Base-by-base conservation (phyloP, 2,113 vertebrate genomes). In the Aspiorhynchus laticeps region DNA sequence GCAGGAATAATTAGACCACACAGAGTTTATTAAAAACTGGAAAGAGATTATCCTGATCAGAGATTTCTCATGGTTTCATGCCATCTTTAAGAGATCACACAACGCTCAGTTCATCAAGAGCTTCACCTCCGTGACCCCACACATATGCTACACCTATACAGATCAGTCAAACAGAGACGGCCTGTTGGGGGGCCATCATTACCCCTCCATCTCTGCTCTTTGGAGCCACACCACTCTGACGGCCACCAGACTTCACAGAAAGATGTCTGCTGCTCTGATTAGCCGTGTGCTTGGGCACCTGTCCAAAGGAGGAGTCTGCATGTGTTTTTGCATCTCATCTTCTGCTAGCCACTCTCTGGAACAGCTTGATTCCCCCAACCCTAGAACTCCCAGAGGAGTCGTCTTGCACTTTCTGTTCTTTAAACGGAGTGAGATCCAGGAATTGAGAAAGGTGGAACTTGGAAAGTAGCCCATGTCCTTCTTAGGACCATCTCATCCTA, bases 251-350 rank as follows among this genome's bases (percentile, higher is more conserved):
- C 89, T 85, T 91, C 87, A 73, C 75, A 87, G 67, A 87, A 86
- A 81, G 87, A 86, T 28, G 90, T 89, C 91, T 87, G 86, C 87
- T 80, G 65, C 88, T 88, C 19, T 65, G 86, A 90, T 84, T 33
- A 87, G 90, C 91, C 85, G 87, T 77, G 79, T 87, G 83, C 75
- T 79, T 33, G 82, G 90, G 90, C 89, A 84, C 76, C 19, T 80
- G 85, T 90, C 87, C 88, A 92, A 90, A 36, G 83, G 86, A 73
- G 87, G 85, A 86, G 80, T 5, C 83, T 71, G 81, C 77, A 85
- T 91, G 89, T 80, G 88, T 88, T 85, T 91, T 1, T 84, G 84
- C 81, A 79, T 90, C 87, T 91, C 85, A 87, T 89, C 88, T 88
- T 86, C 85, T 24, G 69, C 74, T 71, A 83, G 80, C 85, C 86